Conservation (phyloP, 2,888 invertebrate species). For the Sphecodes monilicornis region DNA sequence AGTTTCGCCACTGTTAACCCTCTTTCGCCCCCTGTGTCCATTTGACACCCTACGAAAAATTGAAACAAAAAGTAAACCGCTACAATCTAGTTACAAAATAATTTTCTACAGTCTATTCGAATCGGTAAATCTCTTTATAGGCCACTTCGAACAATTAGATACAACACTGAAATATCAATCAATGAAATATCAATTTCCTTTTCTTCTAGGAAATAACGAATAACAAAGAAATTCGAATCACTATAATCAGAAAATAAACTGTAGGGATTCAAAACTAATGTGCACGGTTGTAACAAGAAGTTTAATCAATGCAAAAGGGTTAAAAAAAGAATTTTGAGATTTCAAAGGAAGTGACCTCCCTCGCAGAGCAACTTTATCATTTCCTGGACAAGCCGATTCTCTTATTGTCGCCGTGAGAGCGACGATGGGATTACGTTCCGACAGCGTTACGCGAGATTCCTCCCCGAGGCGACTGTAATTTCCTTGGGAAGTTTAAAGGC, state of each 20-base stretch:
- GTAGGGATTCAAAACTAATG: too few species aligned
- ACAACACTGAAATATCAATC: too few species aligned
- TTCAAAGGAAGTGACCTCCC: background rate
- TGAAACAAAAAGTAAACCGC: background rate
- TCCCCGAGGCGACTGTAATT: background rate
- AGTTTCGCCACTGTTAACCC: background rate
- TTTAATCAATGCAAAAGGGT: background rate
- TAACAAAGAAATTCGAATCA: too few species aligned
- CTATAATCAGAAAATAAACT: too few species aligned
- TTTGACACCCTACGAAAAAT: background rate
- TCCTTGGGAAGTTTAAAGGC: background rate
- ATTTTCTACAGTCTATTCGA: background rate
- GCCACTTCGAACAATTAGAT: too few species aligned
- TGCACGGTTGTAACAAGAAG: too few species aligned
- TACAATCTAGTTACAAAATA: background rate
- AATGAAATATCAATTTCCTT: too few species aligned
- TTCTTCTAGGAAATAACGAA: too few species aligned
- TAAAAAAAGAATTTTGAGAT: background rate
- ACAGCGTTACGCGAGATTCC: background rate
- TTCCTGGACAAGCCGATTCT: conserved; percentile 1
- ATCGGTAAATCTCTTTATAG: too few species aligned
- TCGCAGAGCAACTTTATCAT: background rate
- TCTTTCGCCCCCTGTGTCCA: background rate
- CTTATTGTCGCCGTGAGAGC: background rate
- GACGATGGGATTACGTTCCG: background rate